These are phyloP conservation scores for Formica exsecta DNA, from an alignment of 1,140 invertebrate species.

Conservation along the genomic window DNA sequence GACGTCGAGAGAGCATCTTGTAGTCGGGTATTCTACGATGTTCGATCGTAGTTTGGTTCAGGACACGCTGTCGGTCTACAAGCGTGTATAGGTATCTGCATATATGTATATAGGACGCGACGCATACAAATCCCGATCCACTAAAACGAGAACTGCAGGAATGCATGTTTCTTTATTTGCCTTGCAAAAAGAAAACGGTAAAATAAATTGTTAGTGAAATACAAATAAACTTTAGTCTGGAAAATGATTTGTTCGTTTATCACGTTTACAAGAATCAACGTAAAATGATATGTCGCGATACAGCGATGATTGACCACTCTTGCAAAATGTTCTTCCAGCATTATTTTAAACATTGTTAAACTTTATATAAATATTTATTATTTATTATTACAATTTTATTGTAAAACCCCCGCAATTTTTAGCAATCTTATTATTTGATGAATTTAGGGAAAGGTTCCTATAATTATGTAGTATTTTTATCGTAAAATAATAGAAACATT, in stretches of 20 bases:
- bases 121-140: not conserved
- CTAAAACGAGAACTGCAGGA: slow-evolving; percentile 37
- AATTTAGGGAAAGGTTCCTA: no score
- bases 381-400: no score
- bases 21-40: slow-evolving; percentile 73
- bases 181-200: not conserved
- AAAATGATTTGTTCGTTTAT: slow-evolving; percentile 8
- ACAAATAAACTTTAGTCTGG: not conserved
- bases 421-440: no score
- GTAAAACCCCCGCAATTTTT: no score
- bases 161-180: not conserved
- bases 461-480: no score
- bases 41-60: slow-evolving; percentile 47
- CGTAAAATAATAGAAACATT: not conserved
- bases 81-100: not conserved
- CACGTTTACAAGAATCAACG: no score
- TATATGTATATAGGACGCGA: not conserved
- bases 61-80: slow-evolving; percentile 20
- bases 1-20: slow-evolving; percentile 79
- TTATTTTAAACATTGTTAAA: no score
- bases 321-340: no score
- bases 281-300: no score
- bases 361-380: no score
- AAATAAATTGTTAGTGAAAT: not conserved
- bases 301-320: no score